These are phyloP conservation scores for Ectemnius lituratus DNA, from an alignment of 2,888 invertebrate species.

Conservation along the genomic window DNA sequence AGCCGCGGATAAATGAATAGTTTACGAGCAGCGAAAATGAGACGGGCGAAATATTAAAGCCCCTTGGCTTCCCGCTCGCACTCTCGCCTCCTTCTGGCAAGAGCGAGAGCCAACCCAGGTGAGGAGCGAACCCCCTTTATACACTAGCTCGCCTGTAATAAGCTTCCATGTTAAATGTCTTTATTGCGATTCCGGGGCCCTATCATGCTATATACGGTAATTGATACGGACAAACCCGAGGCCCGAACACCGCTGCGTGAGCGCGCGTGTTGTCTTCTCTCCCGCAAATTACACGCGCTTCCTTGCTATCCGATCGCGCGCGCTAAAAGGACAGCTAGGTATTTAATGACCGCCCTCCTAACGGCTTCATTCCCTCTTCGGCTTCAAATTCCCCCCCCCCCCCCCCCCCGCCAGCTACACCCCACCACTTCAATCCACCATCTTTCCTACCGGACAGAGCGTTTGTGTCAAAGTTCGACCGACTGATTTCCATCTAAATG, in stretches of 20 bases:
- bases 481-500: too few species aligned
- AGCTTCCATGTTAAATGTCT: conserved; percentile 64
- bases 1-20: conserved; percentile 77
- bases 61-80: conserved; percentile 23
- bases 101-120: conserved; percentile 36
- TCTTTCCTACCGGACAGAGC: too few species aligned
- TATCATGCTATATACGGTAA: conserved; percentile 59
- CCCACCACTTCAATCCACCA: too few species aligned
- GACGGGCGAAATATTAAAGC: conserved; percentile 74
- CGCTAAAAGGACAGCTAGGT: conserved; percentile 62
- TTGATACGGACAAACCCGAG: conserved; percentile 62
- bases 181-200: conserved; percentile 61
- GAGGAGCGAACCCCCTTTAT: conserved; percentile 58
- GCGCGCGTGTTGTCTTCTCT: conserved; percentile 47
- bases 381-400: not conserved
- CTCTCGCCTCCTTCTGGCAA: too few species aligned
- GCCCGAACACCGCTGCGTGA: conserved; percentile 31
- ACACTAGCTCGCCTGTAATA: conserved; percentile 56
- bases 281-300: conserved; percentile 57
- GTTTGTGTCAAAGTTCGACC: too few species aligned
- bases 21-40: conserved; percentile 78
- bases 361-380: conserved; percentile 57
- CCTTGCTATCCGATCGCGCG: not conserved
- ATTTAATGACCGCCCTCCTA: conserved; percentile 59
- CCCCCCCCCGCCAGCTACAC: too few species aligned